These are phyloP conservation scores for Sebastes alutus DNA, from an alignment of 2,797 vertebrate genomes.

Conservation along the genomic window DNA sequence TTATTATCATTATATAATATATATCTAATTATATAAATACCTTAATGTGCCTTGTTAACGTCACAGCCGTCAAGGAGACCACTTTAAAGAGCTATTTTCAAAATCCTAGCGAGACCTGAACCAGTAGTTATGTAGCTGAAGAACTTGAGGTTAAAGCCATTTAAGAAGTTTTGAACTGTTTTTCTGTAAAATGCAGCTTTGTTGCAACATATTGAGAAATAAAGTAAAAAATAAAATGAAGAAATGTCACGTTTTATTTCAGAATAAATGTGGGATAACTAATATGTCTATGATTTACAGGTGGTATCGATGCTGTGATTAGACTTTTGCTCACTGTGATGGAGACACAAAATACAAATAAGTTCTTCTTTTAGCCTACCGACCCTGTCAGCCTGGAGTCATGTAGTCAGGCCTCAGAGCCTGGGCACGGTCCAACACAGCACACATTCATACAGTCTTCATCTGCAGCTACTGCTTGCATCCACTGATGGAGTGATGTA, in stretches of 20 bases:
- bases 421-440: background rate
- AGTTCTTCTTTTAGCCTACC: background rate
- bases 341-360: background rate
- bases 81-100: slow-evolving; percentile 26
- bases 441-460: background rate
- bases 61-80: background rate
- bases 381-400: background rate
- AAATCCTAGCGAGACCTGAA: background rate
- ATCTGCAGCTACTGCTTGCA: background rate
- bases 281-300: background rate
- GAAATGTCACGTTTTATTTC: background rate
- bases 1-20: background rate
- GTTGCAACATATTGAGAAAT: background rate
- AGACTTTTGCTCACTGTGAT: background rate
- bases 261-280: background rate
- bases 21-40: background rate
- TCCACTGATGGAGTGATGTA: too few relatives aligned
- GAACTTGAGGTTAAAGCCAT: slow-evolving; percentile 20
- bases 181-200: background rate
- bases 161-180: background rate
- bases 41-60: slow-evolving; percentile 60
- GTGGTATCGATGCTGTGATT: background rate
- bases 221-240: background rate
- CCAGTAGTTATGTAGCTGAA: background rate
- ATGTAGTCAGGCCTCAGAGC: background rate